Evolutionary conservation across 2,888 invertebrate genomes (phyloP), one percentile per base, ranked within the genome.

Genomic region (Cheilosia impressa): DNA sequence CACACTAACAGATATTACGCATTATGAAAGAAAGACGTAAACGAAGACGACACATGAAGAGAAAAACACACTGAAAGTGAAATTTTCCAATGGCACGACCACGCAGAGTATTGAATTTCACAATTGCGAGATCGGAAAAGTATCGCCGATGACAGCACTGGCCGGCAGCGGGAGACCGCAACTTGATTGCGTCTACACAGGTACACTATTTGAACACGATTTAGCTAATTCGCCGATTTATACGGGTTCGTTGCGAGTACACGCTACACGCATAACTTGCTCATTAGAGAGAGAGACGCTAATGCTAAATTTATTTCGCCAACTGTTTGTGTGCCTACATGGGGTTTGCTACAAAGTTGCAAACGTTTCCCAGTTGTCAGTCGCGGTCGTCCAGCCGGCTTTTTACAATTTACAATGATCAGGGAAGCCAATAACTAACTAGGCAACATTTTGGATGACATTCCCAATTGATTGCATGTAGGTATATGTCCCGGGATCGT

Each of bases 1-100:
- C 77, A 52, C 71, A 72, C 71, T 82, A 82, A 77, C 77, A 82
- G 77, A 77, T 77, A 82, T 77, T 82, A 82, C 77, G 60, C 75
- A 63, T 43, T 43, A 52, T 19, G 57, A 43, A 53, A 22, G 27
- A 58, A 76, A 81, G 69, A 76, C 58, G 58, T 71, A 58, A 50
- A 65, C 31, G 41, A 13, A 24, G 9, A 17, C 24, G 38, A 31
- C n/a, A 38, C 38, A 63, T 47, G 34, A 31, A 47, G 22, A 31
- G 24, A 4, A 43, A 27, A 43, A 10, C 24, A 41, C n/a, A 53
- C 24, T 7, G 65, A 73, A 76, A 82, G 81, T 77, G 81, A 82
- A 82, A 82, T 82, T 82, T 76, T 62, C 69, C 65, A 71, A 69
- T 81, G 69, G 73, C 62, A 68, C 50, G 47, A 68, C 22, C 62